Evolutionary conservation across 2,113 vertebrate genomes (phyloP).

Genomic region (Prinia subflava): DNA sequence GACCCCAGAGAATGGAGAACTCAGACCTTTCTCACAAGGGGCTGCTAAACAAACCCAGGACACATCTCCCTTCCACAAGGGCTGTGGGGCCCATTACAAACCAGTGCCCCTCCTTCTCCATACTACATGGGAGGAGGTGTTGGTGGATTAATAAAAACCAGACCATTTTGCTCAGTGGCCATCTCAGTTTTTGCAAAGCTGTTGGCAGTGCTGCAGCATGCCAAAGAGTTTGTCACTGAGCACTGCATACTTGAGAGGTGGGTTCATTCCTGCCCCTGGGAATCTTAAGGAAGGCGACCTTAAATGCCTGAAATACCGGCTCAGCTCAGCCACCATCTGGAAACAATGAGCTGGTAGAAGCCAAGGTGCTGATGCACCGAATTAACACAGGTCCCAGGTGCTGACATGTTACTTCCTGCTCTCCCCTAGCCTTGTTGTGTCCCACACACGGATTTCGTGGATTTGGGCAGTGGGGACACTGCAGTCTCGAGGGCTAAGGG

Average conservation of each 20-base stretch:
- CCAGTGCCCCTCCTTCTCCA: neutral
- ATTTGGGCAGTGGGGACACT: neutral
- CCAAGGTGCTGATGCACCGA: slow-evolving; percentile 40
- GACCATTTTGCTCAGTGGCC: neutral
- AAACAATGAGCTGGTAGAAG: slow-evolving; percentile 46
- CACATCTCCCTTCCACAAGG: rapidly evolving
- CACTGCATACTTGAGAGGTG: neutral
- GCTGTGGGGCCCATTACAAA: neutral
- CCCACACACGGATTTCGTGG: neutral
- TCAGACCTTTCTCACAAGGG: neutral
- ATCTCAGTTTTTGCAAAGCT: neutral
- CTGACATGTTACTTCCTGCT: slow-evolving; percentile 58
- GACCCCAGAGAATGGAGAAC: neutral
- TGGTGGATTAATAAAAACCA: neutral
- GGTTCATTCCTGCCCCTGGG: neutral
- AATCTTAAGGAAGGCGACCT: neutral
- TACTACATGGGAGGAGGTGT: rapidly evolving
- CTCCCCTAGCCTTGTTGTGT: neutral
- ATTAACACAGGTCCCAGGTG: slow-evolving; percentile 47
- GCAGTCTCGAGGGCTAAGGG: neutral
- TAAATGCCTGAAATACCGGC: slow-evolving; percentile 24
- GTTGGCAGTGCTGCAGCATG: neutral
- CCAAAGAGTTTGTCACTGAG: neutral
- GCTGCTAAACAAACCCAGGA: neutral
- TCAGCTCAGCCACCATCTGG: slow-evolving; percentile 40